Base-by-base conservation (phyloP, 2,113 vertebrate species). In the Aleadryas rufinucha region DNA sequence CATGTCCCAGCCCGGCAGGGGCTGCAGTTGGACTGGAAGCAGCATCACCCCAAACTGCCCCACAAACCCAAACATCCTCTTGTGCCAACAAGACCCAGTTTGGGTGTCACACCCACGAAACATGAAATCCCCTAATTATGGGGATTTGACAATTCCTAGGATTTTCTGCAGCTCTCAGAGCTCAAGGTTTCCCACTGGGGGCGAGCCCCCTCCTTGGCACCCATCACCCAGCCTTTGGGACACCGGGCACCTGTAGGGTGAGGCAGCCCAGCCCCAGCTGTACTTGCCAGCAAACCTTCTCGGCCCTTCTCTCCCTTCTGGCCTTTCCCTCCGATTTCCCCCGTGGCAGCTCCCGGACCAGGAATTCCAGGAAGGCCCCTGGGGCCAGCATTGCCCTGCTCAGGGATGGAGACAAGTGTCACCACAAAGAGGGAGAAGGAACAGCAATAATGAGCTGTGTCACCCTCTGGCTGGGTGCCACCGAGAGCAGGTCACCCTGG, bases 271-370 rank as follows among this genome's bases (percentile, higher is more conserved):
- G 74, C 47, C 20, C 69, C 61, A 39, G 33, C n/a, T 75, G 81
- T 85, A 97, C 98, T 98, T 87, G 98, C 99, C 98, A 97, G 93
- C 45, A 98, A 95, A 88, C 98, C 98, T 59, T 97, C 77, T 76
- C 97, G 95, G 37, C 99, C 98, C 95, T 98, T 99, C 65, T 98
- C 98, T 66, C 98, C 99, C 87, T 98, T 98, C 24, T 56, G 84
- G 17, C 98, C 98, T 74, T 97, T 97, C 57, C 90, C 81, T 42
- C 99, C 98, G 31, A 83, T 91, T 30, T 97, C 90, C 44, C 99
- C 99, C 0, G 95, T 87, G 27, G 84, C 68, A 70, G 99, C 98
- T 97, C 97, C 98, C 1, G 93, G 92, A 9, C 99, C 99, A 2
- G 98, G 98, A 15, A 49, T 89, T 74, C 98, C 99, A 69, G 97